phyloP scores from a whole-genome alignment of 2,888 invertebrate genomes.

The Taenaris catops region DNA sequence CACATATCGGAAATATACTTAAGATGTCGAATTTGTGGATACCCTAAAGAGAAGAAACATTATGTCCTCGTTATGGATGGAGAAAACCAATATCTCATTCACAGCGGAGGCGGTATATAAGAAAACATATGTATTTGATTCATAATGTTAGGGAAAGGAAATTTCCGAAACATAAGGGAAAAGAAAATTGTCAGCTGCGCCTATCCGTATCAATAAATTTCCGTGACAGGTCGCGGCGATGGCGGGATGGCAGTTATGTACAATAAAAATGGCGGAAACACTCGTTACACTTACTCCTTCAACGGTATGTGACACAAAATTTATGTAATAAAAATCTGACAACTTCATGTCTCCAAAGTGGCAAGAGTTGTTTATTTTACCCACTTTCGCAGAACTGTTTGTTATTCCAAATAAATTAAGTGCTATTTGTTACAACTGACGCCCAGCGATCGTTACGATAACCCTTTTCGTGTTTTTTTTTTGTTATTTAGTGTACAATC shows the following conservation, averaged over 20 bases:
- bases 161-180: conserved; percentile 18
- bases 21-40: too few relatives aligned
- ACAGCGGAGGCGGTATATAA: too few relatives aligned
- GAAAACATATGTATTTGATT: conserved; percentile 5
- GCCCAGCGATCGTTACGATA: too few relatives aligned
- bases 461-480: too few relatives aligned
- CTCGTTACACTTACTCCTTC: conserved; percentile 15
- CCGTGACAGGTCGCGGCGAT: conserved; percentile 34
- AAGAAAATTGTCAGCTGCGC: conserved; percentile 29
- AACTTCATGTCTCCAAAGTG: neutral
- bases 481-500: too few relatives aligned
- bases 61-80: too few relatives aligned
- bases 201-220: conserved; percentile 58
- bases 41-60: too few relatives aligned
- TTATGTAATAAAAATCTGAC: conserved; percentile 9
- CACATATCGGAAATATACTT: too few relatives aligned
- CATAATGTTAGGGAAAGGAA: conserved; percentile 19
- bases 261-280: conserved; percentile 25
- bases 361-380: conserved; percentile 1
- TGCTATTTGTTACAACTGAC: too few relatives aligned
- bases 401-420: neutral
- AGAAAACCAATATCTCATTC: too few relatives aligned
- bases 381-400: neutral
- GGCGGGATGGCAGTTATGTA: conserved; percentile 33
- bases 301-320: conserved; percentile 6